phyloP scores from a whole-genome alignment of 2,113 vertebrate species.

The Rissa tridactyla region DNA sequence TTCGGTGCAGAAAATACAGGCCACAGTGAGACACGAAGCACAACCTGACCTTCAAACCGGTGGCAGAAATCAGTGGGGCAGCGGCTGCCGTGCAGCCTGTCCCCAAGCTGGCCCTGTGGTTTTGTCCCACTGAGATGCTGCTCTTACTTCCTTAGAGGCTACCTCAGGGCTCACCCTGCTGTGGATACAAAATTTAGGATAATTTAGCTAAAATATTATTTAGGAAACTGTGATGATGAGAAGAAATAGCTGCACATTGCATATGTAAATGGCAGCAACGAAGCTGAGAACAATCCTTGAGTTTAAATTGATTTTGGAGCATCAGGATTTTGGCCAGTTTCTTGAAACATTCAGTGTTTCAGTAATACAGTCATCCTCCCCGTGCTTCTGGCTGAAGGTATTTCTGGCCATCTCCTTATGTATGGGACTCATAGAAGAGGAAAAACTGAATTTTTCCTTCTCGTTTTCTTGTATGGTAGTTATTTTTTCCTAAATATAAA shows the following conservation, averaged over 20 bases:
- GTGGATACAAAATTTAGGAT: background rate
- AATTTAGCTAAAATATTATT: background rate
- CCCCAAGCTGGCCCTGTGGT: background rate
- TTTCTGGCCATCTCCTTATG: background rate
- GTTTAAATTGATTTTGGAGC: background rate
- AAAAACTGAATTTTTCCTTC: background rate
- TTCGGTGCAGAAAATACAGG: background rate
- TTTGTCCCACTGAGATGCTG: background rate
- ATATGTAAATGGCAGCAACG: background rate
- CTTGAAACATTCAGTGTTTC: background rate
- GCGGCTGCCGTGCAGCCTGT: rapidly evolving
- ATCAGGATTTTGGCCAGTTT: background rate
- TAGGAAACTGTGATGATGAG: background rate
- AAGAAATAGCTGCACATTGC: background rate
- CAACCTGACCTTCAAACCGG: background rate
- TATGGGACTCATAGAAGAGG: background rate
- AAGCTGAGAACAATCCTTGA: background rate
- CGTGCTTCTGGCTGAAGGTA: background rate
- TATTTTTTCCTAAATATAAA: slow-evolving; percentile 4
- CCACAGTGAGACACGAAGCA: rapidly evolving
- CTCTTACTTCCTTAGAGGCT: slow-evolving; percentile 16
- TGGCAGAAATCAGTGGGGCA: background rate
- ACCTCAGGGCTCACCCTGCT: background rate
- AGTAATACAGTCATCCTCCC: background rate
- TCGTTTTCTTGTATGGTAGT: background rate